A percentile compares a stretch with the other conserved stretches of the same genome.
Conservation (phyloP, 1,140 invertebrate genomes). For the Nylanderia fulva region DNA sequence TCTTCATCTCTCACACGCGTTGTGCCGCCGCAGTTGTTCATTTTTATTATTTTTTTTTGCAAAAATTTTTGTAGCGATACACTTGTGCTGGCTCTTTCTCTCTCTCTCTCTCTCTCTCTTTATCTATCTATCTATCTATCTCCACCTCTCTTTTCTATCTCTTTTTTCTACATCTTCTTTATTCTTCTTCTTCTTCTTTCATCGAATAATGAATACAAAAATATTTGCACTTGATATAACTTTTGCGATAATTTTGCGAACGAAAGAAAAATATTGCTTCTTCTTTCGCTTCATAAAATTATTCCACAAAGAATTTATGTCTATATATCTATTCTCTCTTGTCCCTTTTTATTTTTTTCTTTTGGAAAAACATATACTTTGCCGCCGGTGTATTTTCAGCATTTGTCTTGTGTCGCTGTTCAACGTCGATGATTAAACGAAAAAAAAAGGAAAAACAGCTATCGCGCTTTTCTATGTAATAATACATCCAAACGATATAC, state of each 20-base stretch:
- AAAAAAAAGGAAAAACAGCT: constrained; percentile 45
- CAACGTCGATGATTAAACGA: constrained; percentile 63
- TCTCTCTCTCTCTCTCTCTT: constrained; percentile 36
- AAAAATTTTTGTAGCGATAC: constrained; percentile 36
- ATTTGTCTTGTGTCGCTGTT: constrained; percentile 67
- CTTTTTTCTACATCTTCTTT: not conserved
- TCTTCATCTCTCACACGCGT: constrained; percentile 41
- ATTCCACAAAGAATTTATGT: constrained; percentile 6
- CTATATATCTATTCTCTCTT: not conserved
- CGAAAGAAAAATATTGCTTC: constrained; percentile 21
- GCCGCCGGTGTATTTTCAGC: constrained; percentile 55
- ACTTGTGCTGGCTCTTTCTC: constrained; percentile 33
- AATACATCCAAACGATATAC: constrained; percentile 15
- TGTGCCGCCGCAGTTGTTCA: constrained; percentile 53
- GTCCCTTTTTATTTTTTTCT: constrained; percentile 1
- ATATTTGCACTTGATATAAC: not conserved
- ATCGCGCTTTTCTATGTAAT: constrained; percentile 53
- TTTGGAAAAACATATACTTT: constrained; percentile 41
- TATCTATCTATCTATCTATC: constrained; percentile 18
- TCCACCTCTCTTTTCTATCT: not conserved
- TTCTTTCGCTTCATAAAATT: constrained; percentile 14
- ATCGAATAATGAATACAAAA: not conserved
- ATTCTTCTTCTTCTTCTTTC: constrained; percentile 10
- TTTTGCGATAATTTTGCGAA: not conserved
- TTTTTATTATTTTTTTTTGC: constrained; percentile 11